Evolutionary conservation across 2,888 invertebrate species (phyloP).

Genomic region (Mythimna lalbum): DNA sequence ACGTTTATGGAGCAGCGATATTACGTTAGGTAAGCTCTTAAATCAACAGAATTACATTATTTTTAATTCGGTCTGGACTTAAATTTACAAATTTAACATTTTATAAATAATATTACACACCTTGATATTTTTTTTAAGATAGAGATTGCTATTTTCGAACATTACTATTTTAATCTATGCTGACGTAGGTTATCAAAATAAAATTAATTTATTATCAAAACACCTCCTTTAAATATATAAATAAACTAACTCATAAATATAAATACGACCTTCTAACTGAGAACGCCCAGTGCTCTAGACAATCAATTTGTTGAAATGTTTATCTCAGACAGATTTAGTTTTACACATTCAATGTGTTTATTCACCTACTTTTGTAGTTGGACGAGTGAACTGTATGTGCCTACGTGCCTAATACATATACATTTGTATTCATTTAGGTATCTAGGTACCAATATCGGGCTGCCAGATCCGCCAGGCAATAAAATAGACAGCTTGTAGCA

Average conservation of each 20-base stretch:
- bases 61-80: neutral
- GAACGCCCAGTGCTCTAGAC: constrained; percentile 14
- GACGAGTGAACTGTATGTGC: constrained; percentile 24
- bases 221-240: neutral
- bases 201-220: constrained; percentile 20
- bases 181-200: constrained; percentile 26
- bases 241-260: constrained; percentile 3
- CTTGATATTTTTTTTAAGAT: neutral
- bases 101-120: neutral
- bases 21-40: constrained; percentile 4
- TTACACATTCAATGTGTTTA: constrained; percentile 52
- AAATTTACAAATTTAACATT: neutral
- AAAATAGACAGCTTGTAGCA: neutral
- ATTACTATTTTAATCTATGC: constrained; percentile 5
- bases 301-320: constrained; percentile 54
- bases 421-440: constrained; percentile 9
- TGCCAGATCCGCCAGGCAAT: constrained; percentile 19
- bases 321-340: constrained; percentile 53
- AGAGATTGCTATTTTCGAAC: neutral
- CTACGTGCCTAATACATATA: constrained; percentile 18
- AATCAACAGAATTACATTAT: constrained; percentile 13
- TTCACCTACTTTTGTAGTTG: constrained; percentile 44
- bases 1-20: constrained; percentile 25
- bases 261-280: constrained; percentile 22
- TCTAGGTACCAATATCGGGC: neutral